Conservation (phyloP, 2,888 invertebrate species). For the Dichetophora obliterata region DNA sequence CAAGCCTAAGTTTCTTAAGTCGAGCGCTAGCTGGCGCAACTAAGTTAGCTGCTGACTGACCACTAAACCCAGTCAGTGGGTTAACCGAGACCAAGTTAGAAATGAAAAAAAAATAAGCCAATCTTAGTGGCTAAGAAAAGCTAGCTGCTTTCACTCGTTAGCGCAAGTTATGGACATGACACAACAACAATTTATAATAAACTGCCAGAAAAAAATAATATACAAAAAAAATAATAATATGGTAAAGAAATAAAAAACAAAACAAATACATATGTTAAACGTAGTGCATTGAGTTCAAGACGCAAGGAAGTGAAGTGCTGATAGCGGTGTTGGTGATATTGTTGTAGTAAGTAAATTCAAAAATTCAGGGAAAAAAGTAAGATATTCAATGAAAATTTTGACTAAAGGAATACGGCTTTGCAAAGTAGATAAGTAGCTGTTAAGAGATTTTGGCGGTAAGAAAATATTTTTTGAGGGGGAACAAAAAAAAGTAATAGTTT, state of each 20-base stretch:
- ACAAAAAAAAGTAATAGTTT: too few relatives aligned
- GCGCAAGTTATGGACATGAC: constrained; percentile 11
- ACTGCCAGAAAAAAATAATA: neutral
- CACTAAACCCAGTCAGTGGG: neutral
- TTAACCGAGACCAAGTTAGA: neutral
- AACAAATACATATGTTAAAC: constrained; percentile 39
- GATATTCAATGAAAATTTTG: too few relatives aligned
- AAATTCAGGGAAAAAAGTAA: too few relatives aligned
- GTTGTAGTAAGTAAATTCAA: neutral
- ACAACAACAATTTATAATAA: constrained; percentile 32
- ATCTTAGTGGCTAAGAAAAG: neutral
- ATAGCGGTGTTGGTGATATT: neutral
- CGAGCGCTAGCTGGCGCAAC: too few relatives aligned
- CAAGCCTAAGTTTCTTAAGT: too few relatives aligned
- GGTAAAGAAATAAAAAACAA: constrained; percentile 39
- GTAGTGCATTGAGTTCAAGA: neutral
- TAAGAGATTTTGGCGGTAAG: too few relatives aligned
- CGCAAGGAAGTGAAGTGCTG: neutral
- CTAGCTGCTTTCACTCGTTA: constrained; percentile 21
- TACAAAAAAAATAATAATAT: too few relatives aligned
- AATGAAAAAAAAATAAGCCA: neutral
- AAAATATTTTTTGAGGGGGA: too few relatives aligned
- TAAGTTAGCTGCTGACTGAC: too few relatives aligned
- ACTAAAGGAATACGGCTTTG: too few relatives aligned
- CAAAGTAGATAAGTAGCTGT: too few relatives aligned